phyloP scores from a whole-genome alignment of 1,140 invertebrate genomes.

The Rhagoletis zephyria region DNA sequence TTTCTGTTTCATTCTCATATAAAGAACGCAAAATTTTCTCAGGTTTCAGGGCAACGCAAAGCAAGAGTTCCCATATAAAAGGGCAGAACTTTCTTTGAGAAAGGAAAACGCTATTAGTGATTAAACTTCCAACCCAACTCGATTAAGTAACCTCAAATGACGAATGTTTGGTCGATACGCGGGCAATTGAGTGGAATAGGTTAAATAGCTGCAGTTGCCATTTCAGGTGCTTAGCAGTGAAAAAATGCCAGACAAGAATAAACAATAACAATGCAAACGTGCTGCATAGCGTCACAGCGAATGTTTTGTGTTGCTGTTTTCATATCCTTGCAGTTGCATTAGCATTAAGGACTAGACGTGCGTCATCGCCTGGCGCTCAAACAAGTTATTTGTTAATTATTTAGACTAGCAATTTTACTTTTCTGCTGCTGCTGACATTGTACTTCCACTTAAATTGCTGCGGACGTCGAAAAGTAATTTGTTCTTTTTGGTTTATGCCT shows the following conservation, averaged over 20 bases:
- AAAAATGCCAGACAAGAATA: not conserved
- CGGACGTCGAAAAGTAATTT: not conserved
- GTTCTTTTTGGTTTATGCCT: too few relatives aligned
- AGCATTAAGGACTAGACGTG: not conserved
- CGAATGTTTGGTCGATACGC: constrained; percentile 41
- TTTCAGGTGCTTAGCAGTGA: not conserved
- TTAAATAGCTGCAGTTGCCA: not conserved
- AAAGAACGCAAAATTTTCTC: too few relatives aligned
- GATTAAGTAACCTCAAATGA: not conserved
- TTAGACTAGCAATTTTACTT: not conserved
- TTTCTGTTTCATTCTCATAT: too few relatives aligned
- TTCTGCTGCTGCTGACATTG: not conserved
- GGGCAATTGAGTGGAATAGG: not conserved
- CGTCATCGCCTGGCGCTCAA: constrained; percentile 14
- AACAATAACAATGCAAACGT: constrained; percentile 12
- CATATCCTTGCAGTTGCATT: not conserved
- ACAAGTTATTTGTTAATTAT: constrained; percentile 3
- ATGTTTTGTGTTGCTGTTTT: not conserved
- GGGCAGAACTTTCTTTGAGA: too few relatives aligned
- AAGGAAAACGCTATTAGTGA: too few relatives aligned
- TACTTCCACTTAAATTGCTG: not conserved
- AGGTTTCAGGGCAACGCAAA: too few relatives aligned
- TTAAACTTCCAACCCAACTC: not conserved
- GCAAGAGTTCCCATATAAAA: too few relatives aligned
- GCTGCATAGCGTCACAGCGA: constrained; percentile 6